A percentile compares a stretch with the other conserved stretches of the same genome.
Evolutionary conservation across 2,888 invertebrate genomes (phyloP).

Genomic region (Drosophila leonis): DNA sequence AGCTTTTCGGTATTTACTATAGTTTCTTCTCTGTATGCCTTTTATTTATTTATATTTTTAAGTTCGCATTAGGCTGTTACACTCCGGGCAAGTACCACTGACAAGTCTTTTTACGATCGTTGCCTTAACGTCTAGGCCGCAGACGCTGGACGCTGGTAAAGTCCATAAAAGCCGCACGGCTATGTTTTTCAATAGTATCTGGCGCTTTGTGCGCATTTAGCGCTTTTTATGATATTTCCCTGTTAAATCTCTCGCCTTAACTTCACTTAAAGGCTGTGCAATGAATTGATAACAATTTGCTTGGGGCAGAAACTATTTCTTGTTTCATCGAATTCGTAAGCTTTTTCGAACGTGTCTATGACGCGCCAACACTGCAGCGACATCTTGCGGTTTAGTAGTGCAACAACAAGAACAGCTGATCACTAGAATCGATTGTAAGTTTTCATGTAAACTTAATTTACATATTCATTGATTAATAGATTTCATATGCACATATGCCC

Average conservation of each 20-base stretch:
- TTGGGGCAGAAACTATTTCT: constrained; percentile 4
- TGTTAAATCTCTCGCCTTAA: constrained; percentile 41
- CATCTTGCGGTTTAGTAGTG: constrained; percentile 11
- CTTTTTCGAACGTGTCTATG: constrained; percentile 20
- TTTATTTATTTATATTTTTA: constrained; percentile 11
- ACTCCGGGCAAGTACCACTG: constrained; percentile 45
- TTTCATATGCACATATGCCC: neutral
- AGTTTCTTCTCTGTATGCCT: constrained; percentile 8
- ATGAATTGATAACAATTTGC: constrained; percentile 46
- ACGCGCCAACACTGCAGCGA: constrained; percentile 34
- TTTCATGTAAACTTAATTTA: neutral
- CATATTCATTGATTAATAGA: neutral
- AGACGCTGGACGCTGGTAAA: constrained; percentile 55
- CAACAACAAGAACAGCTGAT: neutral
- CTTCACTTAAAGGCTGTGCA: constrained; percentile 42
- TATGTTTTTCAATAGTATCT: constrained; percentile 45
- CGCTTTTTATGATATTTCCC: constrained; percentile 50
- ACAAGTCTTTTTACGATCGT: constrained; percentile 74
- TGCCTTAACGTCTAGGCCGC: constrained; percentile 55
- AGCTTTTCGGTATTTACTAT: constrained; percentile 20
- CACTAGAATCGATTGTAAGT: neutral
- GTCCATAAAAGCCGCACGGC: constrained; percentile 65
- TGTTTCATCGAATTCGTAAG: constrained; percentile 24
- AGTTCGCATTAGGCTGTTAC: constrained; percentile 25
- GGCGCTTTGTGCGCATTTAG: constrained; percentile 50